Evolutionary conservation across 2,888 invertebrate genomes (phyloP).

Genomic region (Macrosiphum euphorbiae): DNA sequence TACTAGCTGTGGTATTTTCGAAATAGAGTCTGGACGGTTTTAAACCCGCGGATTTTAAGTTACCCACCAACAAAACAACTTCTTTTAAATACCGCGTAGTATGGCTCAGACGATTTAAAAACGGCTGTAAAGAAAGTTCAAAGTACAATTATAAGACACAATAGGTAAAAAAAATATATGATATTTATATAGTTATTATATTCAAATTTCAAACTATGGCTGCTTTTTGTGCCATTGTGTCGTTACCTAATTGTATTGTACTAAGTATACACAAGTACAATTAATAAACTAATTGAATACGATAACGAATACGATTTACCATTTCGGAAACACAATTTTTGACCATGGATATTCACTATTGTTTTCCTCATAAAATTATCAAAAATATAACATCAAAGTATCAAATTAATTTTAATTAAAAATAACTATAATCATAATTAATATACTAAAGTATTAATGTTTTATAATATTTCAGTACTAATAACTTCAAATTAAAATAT

Average conservation of each 20-base stretch:
- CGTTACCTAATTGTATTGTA: neutral
- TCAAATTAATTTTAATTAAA: neutral
- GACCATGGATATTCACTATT: neutral
- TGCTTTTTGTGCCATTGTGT: neutral
- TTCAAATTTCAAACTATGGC: neutral
- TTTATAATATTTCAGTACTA: neutral
- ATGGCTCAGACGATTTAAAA: no score
- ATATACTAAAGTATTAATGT: neutral
- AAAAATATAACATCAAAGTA: no score
- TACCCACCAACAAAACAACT: no score
- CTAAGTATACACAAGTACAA: no score
- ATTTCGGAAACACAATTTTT: neutral
- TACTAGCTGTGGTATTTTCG: no score
- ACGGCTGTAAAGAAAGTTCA: no score
- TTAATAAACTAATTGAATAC: neutral
- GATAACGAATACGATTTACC: neutral
- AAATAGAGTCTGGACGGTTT: no score
- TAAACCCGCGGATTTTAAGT: no score
- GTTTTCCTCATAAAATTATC: neutral
- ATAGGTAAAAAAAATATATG: neutral
- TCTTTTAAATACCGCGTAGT: no score
- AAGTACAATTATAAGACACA: no score
- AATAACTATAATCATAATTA: neutral
- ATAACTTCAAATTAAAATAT: neutral
- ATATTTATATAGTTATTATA: neutral